phyloP scores from a whole-genome alignment of 1,140 invertebrate genomes.

The Lasioglossum albipes region DNA sequence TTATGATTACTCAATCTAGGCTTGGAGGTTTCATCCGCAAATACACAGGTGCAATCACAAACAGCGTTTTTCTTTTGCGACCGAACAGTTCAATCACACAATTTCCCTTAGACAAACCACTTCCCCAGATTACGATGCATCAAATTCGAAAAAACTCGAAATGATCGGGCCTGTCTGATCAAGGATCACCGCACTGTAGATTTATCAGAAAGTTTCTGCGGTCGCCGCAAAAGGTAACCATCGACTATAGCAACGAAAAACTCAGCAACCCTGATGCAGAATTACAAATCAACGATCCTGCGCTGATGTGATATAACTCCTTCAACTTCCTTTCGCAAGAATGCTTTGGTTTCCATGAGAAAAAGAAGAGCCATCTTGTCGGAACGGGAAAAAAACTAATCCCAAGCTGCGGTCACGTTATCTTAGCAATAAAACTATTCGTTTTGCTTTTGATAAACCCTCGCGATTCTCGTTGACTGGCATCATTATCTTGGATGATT shows the following conservation, averaged over 20 bases:
- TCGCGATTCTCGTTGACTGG: too few relatives aligned
- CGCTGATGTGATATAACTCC: background rate
- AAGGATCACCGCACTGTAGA: background rate
- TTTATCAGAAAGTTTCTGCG: background rate
- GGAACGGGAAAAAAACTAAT: background rate
- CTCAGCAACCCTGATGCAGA: background rate
- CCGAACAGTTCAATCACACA: too few relatives aligned
- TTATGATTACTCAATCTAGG: too few relatives aligned
- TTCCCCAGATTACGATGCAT: background rate
- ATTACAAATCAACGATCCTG: background rate
- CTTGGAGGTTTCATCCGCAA: too few relatives aligned
- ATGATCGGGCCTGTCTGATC: background rate
- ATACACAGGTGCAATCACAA: too few relatives aligned
- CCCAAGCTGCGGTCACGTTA: background rate
- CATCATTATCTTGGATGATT: background rate
- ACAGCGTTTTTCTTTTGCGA: too few relatives aligned
- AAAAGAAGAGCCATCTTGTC: background rate
- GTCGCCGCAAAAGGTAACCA: background rate
- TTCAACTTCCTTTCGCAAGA: background rate
- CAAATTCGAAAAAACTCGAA: background rate
- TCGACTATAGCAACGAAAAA: too few relatives aligned
- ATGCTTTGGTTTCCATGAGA: background rate
- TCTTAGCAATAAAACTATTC: background rate
- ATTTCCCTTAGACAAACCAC: too few relatives aligned
- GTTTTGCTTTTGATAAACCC: too few relatives aligned